Evolutionary conservation across 2,113 vertebrate genomes (phyloP), one percentile per base, ranked within the genome.

Genomic region (Ictidomys tridecemlineatus): DNA sequence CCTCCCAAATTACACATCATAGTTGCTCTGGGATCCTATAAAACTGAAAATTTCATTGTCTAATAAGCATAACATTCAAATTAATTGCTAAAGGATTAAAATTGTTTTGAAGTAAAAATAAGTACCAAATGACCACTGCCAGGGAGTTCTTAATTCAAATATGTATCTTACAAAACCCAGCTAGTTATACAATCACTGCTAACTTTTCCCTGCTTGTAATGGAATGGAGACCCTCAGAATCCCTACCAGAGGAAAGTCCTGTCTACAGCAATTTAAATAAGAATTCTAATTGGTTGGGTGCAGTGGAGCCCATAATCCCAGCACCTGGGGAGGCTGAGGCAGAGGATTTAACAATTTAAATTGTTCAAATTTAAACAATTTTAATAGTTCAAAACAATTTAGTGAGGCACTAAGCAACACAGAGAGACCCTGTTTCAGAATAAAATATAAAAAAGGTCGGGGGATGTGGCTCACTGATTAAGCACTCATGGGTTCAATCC

Each of bases 1-100:
- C 11, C 78, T 51, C 37, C 89, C 67, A 96, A 94, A 93, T 78
- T 72, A 92, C 12, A 89, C 4, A 82, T 45, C 51, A 73, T 39
- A 91, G 69, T 39, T 95, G 51, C 34, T 91, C 51, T 73, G n/a
- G n/a, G 70, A 92, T 76, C 53, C 77, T 84, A 65, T 20, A 78
- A 89, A 82, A 92, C 34, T 67, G 26, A 45, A 94, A 63, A 74
- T 78, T 69, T 80, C 74, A 70, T 20, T 84, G 30, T n/a, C 69
- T 24, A 86, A 39, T 45, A 91, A 96, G 82, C 63, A 74, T 6
- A 42, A 42, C 48, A 91, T 32, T 70, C 58, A 56, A 69, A 63
- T 11, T 85, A 45, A 4, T 39, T 70, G 32, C 28, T 72, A 61
- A 34, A 93, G 16, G 34, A 74, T 53, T 85, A 93, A 91, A 89